Conservation (phyloP, 2,113 vertebrate species). For the Gallinago undulata region DNA sequence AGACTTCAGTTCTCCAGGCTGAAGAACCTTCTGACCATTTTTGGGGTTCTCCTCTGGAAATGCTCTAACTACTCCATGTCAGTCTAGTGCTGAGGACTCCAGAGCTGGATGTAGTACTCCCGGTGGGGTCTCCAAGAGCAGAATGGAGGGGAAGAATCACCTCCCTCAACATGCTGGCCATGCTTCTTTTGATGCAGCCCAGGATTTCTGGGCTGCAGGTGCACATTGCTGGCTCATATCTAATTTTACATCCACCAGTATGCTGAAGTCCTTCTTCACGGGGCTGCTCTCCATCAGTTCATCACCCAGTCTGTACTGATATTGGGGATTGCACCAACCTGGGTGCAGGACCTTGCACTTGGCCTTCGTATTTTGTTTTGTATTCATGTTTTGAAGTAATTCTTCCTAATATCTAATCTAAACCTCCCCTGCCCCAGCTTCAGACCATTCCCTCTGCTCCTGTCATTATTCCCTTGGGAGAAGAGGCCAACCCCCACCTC, state of each 20-base stretch:
- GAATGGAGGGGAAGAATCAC: not conserved
- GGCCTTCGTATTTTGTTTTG: not conserved
- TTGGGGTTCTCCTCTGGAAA: not conserved
- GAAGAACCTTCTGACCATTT: not conserved
- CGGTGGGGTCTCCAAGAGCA: not conserved
- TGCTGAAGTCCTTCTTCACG: not conserved
- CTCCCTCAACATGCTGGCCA: not conserved
- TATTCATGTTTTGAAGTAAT: no score
- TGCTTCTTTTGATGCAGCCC: not conserved
- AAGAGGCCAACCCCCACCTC: no score
- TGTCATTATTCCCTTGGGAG: no score
- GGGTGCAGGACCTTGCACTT: not conserved
- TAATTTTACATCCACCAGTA: not conserved
- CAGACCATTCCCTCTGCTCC: no score
- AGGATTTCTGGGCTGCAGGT: not conserved
- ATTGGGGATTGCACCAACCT: no score
- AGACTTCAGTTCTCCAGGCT: not conserved
- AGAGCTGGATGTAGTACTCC: not conserved
- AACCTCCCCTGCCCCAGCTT: no score
- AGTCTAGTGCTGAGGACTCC: not conserved
- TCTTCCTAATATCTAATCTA: no score
- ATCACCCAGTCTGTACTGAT: not conserved
- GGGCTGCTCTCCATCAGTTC: not conserved
- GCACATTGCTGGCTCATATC: not conserved
- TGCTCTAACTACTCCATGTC: rapidly evolving